Conservation (phyloP, 2,888 invertebrate species). For the Rhagonycha lutea region DNA sequence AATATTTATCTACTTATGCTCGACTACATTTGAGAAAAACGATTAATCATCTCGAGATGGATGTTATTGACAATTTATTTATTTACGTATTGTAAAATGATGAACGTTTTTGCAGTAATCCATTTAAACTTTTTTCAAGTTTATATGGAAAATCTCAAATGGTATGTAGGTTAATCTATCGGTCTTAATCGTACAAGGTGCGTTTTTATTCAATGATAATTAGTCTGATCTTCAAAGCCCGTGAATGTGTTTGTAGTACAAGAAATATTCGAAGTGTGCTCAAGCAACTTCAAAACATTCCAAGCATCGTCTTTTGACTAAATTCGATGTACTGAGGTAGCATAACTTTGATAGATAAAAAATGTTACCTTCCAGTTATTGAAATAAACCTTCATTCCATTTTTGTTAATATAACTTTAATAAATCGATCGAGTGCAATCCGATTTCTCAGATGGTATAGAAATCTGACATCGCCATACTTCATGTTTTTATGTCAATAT, state of each 20-base stretch:
- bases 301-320: neutral
- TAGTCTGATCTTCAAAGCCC: neutral
- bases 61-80: neutral
- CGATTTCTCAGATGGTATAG: neutral
- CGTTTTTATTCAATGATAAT: neutral
- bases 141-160: neutral
- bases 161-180: neutral
- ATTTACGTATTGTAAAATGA: neutral
- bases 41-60: neutral
- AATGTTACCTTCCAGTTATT: neutral
- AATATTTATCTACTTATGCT: neutral
- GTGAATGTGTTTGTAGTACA: neutral
- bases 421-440: neutral
- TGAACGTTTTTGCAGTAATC: neutral
- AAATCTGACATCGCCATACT: neutral
- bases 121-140: neutral
- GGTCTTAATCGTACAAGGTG: neutral
- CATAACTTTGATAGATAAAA: neutral
- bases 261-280: neutral
- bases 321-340: neutral
- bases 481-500: neutral
- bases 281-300: neutral
- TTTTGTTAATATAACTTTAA: neutral
- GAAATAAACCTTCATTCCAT: neutral
- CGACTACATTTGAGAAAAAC: neutral